Conservation (phyloP, 2,888 invertebrate species). For the Cyclophora albipunctata region DNA sequence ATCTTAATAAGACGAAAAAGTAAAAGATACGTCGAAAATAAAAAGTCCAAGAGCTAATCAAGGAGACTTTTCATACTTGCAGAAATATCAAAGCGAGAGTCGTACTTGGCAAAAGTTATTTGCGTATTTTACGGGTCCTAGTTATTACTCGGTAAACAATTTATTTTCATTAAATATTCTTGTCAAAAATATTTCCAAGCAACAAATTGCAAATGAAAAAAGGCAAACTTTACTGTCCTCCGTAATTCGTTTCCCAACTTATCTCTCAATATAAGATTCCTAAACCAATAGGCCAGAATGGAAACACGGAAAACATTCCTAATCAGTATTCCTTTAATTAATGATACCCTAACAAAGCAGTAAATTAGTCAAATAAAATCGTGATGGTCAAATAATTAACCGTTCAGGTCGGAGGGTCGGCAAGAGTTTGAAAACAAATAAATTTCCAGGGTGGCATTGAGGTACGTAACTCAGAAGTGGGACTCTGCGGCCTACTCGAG, state of each 20-base stretch:
- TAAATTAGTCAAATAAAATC: neutral
- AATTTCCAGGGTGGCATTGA: slow-evolving; percentile 24
- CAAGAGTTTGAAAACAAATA: slow-evolving; percentile 23
- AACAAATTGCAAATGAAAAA: neutral
- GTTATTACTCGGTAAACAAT: slow-evolving; percentile 13
- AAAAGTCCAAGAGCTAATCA: slow-evolving; percentile 58
- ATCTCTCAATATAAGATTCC: too few relatives aligned
- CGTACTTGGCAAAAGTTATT: slow-evolving; percentile 48
- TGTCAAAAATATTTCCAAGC: slow-evolving; percentile 2
- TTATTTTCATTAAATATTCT: slow-evolving; percentile 5
- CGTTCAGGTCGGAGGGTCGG: slow-evolving; percentile 12
- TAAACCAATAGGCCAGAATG: too few relatives aligned
- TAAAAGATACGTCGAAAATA: slow-evolving; percentile 43
- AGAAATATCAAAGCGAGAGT: slow-evolving; percentile 55
- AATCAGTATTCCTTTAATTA: neutral
- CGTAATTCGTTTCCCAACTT: too few relatives aligned
- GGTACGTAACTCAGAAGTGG: slow-evolving; percentile 28
- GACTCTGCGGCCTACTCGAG: slow-evolving; percentile 10
- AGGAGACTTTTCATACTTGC: slow-evolving; percentile 55
- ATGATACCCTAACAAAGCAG: neutral
- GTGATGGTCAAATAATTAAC: slow-evolving; percentile 10
- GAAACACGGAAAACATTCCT: neutral
- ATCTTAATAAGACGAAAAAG: slow-evolving; percentile 42
- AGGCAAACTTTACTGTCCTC: too few relatives aligned
- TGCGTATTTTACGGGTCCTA: slow-evolving; percentile 26